phyloP scores from a whole-genome alignment of 2,888 invertebrate genomes.

The Congeria kusceri region DNA sequence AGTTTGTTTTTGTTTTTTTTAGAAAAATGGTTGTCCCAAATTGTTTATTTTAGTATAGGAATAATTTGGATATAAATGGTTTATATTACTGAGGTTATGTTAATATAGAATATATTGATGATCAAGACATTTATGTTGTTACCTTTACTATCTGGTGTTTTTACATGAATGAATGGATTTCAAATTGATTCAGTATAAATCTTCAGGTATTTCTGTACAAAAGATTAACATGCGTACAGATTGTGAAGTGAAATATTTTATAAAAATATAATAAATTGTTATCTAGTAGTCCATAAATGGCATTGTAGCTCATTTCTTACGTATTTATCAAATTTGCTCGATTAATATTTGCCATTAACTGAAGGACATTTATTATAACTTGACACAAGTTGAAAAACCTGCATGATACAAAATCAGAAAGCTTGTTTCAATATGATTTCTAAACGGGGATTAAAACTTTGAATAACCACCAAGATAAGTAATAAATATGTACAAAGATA shows the following conservation, averaged over 20 bases:
- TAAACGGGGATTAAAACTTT: conserved; percentile 44
- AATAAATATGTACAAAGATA: conserved; percentile 38
- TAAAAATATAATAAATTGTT: conserved; percentile 31
- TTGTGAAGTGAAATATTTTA: conserved; percentile 32
- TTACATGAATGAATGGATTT: too few relatives aligned
- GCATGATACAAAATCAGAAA: conserved; percentile 43
- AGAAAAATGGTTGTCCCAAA: too few relatives aligned
- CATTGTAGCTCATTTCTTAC: conserved; percentile 23
- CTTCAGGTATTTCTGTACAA: not conserved
- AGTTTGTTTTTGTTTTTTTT: too few relatives aligned
- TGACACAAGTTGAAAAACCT: conserved; percentile 13
- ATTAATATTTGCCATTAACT: conserved; percentile 40
- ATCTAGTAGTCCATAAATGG: conserved; percentile 6
- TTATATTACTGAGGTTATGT: too few relatives aligned
- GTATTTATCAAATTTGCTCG: conserved; percentile 38
- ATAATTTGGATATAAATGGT: too few relatives aligned
- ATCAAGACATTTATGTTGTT: too few relatives aligned
- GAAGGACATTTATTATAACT: not conserved
- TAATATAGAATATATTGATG: too few relatives aligned
- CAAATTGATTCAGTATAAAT: conserved; percentile 2
- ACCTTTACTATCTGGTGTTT: too few relatives aligned
- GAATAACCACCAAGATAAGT: conserved; percentile 15
- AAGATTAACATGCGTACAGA: conserved; percentile 4
- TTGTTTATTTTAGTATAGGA: too few relatives aligned
- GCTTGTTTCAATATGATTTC: conserved; percentile 31